Evolutionary conservation across 2,888 invertebrate species (phyloP).

Genomic region (Caenorhabditis uteleia): DNA sequence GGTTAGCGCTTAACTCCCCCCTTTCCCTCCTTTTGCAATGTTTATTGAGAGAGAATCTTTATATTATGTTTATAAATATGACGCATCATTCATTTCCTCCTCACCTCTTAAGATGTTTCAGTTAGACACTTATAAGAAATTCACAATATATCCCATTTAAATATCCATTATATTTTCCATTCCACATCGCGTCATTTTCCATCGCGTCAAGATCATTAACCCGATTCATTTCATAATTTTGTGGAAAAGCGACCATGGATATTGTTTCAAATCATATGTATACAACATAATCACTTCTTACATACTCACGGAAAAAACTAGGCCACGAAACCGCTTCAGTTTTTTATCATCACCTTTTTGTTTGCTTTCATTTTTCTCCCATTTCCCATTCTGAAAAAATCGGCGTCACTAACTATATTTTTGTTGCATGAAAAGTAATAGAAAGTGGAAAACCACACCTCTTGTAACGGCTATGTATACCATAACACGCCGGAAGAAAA

Average conservation of each 20-base stretch:
- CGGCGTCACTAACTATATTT: too few species aligned
- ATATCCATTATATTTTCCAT: conserved; percentile 15
- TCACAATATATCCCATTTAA: not conserved
- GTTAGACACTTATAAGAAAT: conserved; percentile 2
- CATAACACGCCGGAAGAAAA: too few species aligned
- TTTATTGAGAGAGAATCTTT: too few species aligned
- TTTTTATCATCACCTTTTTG: not conserved
- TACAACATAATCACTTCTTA: too few species aligned
- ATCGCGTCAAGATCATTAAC: conserved; percentile 37
- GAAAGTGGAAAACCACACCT: too few species aligned
- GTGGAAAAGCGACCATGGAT: not conserved
- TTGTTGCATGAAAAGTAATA: too few species aligned
- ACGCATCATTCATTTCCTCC: conserved; percentile 19
- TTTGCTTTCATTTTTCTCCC: too few species aligned
- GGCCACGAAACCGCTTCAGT: not conserved
- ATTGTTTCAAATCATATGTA: too few species aligned
- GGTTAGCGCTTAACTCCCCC: conserved; percentile 33
- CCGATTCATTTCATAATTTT: conserved; percentile 17
- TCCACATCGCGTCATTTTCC: not conserved
- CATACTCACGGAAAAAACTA: too few species aligned
- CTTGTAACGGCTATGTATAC: too few species aligned
- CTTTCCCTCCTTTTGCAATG: conserved; percentile 5
- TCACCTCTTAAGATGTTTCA: conserved; percentile 4
- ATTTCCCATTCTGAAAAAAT: too few species aligned
- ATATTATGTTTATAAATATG: too few species aligned